Base-by-base conservation (phyloP, 2,797 vertebrate genomes). In the Orientallactaga sibirica region DNA sequence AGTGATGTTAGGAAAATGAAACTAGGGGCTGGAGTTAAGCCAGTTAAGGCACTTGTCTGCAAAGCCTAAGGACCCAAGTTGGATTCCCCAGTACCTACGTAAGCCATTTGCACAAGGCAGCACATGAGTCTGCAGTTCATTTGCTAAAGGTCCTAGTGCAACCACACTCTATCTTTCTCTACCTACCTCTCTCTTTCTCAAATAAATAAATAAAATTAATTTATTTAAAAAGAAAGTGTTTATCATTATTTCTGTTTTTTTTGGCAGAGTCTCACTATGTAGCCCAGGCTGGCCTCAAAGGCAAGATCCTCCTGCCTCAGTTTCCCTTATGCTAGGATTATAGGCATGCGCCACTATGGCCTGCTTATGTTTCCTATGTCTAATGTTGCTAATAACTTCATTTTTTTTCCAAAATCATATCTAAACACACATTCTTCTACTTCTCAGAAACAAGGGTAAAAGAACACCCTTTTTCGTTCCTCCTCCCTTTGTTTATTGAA, bases 361-460 rank as follows among this genome's bases (percentile, higher is more conserved):
- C 7, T 58, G 16, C 15, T 9, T 20, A 27, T 18, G 22, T 52
- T 43, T 41, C 9, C 2, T 91, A 27, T 24, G 86, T 64, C 52
- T 79, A 89, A 71, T 82, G 52, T 86, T 80, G 11, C 74, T 73
- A 73, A 77, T 19, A 2, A 66, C 8, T 22, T 88, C 77, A 6
- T 10, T 62, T 55, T 41, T 85, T 52, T 58, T 22, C 58, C 66
- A 77, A 48, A 75, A 37, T 75, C 37, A 29, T 37, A 3, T 37
- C 61, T 85, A 4, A 37, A 73, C 12, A 15, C 67, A 77, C 73
- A 52, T 71, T 86, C 33, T 64, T 77, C 64, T 81, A 4, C 75
- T 85, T 86, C 88, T 88, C 66, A 62, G 22, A 94, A 88, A 70
- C 52, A 68, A 92, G 6, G 62, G 10, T 64, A 27, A 91, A 43